Base-by-base conservation (phyloP, 2,888 invertebrate species). In the Bibio marci region DNA sequence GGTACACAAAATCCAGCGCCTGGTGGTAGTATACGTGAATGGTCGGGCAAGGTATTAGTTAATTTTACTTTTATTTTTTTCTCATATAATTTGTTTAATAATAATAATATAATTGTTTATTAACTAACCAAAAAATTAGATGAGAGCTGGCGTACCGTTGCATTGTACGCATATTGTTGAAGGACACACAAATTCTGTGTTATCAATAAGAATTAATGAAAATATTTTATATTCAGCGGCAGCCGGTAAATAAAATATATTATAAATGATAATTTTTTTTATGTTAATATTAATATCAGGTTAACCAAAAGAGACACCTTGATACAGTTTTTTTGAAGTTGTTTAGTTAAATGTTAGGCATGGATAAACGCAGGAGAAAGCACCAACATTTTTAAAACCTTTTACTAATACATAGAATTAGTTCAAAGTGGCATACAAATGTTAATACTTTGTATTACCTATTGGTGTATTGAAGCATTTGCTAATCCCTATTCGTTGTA, bases 161-260 rank as follows among this genome's bases (percentile, higher is more conserved):
- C 73, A 77, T 45, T 83, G 85, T 55, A 78, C 81, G 18, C 80
- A 83, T 56, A 73, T 78, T 39, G 83, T 86, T 8, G 80, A 81
- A 54, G 88, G 90, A 0, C 90, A 90, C 59, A 76, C 77, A 38
- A 81, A 82, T 59, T 80, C 86, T 3, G 85, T 88, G 30, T 65
- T 87, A 3, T 74, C 82, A 7, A 72, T 88, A 35, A 76, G 71
- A 47, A 80, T 82, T n/a, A 69, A 76, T 31, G 71, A 76, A 45
- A 49, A 51, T 40, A 65, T 72, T 37, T 65, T 88, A 19, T 82
- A 85, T 55, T 83, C 82, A 48, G 83, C 83, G n/a, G 83, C 86
- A 18, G 86, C 86, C 62, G 87, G 39, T 35, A 35, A 82, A 81
- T 49, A 50, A 55, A 41, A 40, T 30, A 17, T 38, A 4, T 17